Evolutionary conservation across 2,888 invertebrate genomes (phyloP).

Genomic region (Thera britannica): DNA sequence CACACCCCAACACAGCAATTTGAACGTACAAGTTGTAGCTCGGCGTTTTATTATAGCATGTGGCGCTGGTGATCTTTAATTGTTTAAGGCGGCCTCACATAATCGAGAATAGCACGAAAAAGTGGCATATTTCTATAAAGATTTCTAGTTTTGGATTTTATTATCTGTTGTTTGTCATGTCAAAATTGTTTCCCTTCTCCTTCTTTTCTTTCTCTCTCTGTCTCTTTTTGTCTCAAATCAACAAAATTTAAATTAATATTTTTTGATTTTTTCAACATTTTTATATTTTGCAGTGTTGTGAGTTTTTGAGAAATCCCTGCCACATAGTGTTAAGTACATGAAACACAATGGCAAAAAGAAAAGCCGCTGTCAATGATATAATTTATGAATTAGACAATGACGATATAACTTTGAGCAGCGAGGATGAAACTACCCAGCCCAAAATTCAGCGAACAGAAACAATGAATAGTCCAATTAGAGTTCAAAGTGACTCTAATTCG

Average conservation of each 20-base stretch:
- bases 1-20: too few species aligned
- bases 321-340: conserved; percentile 4
- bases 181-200: neutral
- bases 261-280: conserved; percentile 5
- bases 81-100: too few species aligned
- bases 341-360: conserved; percentile 73
- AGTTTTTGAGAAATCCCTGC: neutral
- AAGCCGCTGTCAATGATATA: conserved; percentile 73
- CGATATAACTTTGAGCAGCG: conserved; percentile 75
- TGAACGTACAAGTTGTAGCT: too few species aligned
- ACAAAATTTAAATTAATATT: neutral
- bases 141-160: too few species aligned
- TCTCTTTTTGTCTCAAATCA: neutral
- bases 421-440: conserved; percentile 71
- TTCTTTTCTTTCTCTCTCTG: neutral
- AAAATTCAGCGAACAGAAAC: conserved; percentile 63
- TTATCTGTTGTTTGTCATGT: too few species aligned
- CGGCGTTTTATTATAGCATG: too few species aligned
- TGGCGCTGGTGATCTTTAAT: too few species aligned
- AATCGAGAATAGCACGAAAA: too few species aligned
- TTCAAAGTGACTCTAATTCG: conserved; percentile 40
- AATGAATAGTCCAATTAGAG: conserved; percentile 40
- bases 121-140: too few species aligned
- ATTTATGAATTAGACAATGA: conserved; percentile 82
- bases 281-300: conserved; percentile 1